These are phyloP conservation scores for Litocranius walleri DNA, from an alignment of 2,113 vertebrate species.

Conservation along the genomic window DNA sequence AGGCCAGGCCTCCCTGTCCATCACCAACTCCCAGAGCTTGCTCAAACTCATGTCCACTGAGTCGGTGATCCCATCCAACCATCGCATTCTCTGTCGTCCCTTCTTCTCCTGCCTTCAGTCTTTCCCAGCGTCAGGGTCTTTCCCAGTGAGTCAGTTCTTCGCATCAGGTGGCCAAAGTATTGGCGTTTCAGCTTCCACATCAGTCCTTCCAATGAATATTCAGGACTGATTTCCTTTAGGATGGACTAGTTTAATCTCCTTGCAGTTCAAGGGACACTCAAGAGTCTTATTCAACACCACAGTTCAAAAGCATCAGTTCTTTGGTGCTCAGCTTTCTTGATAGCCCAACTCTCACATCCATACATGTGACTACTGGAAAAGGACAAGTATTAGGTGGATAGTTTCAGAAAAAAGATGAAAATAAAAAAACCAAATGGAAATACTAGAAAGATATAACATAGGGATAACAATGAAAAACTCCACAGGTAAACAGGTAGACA, in stretches of 20 bases:
- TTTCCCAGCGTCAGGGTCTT: not conserved
- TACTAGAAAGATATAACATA: not conserved
- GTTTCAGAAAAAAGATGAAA: not conserved
- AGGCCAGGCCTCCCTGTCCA: not conserved
- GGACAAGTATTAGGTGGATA: not conserved
- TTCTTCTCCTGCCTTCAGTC: not conserved
- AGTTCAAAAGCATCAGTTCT: not conserved
- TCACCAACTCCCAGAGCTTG: not conserved
- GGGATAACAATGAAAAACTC: not conserved
- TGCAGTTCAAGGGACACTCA: not conserved
- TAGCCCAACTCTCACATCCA: not conserved
- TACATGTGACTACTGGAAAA: not conserved
- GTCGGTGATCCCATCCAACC: not conserved
- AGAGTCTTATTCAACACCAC: not conserved
- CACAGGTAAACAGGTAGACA: not conserved
- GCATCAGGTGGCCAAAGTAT: not conserved
- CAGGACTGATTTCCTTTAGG: not conserved
- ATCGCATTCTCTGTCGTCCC: fast-evolving
- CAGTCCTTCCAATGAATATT: not conserved
- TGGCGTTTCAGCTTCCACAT: not conserved
- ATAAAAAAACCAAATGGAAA: not conserved
- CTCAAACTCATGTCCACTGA: not conserved
- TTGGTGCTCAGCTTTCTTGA: not conserved
- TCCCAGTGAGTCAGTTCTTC: not conserved
- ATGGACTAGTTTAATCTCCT: not conserved